phyloP scores from a whole-genome alignment of 2,888 invertebrate species.

The Alloplasta piceator region DNA sequence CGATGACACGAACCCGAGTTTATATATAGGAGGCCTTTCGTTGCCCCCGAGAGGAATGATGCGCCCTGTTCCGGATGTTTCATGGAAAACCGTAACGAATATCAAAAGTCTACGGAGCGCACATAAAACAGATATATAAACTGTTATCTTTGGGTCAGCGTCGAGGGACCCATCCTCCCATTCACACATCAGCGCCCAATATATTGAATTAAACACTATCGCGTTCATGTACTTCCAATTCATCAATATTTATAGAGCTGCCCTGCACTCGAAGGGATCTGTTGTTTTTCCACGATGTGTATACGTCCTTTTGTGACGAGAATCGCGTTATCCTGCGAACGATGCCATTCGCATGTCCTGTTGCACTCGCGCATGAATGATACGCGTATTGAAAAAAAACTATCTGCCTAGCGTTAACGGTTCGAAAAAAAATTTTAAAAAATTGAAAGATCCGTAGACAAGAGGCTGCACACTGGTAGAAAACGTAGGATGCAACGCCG shows the following conservation, averaged over 20 bases:
- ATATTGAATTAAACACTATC: conserved; percentile 14
- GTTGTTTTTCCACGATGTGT: too few relatives aligned
- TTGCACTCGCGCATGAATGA: background rate
- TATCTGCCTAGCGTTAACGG: too few relatives aligned
- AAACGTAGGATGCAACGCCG: conserved; percentile 5
- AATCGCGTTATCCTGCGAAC: background rate
- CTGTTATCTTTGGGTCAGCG: background rate
- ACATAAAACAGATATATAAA: background rate
- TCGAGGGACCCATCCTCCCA: background rate
- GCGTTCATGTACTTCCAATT: too few relatives aligned
- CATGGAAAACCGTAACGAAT: conserved; percentile 14
- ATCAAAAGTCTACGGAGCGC: conserved; percentile 10
- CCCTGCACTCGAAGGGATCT: too few relatives aligned
- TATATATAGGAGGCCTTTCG: conserved; percentile 9
- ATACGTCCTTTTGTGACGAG: too few relatives aligned
- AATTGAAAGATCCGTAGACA: background rate
- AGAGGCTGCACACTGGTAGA: background rate
- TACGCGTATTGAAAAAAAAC: too few relatives aligned
- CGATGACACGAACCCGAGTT: background rate
- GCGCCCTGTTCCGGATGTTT: background rate
- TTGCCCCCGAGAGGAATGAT: conserved; percentile 5
- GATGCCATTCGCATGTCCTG: background rate
- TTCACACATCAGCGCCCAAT: background rate
- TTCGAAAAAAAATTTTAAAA: conserved; percentile 1
- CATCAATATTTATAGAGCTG: too few relatives aligned